phyloP scores from a whole-genome alignment of 2,888 invertebrate species.

The Agrilus cyanescens region DNA sequence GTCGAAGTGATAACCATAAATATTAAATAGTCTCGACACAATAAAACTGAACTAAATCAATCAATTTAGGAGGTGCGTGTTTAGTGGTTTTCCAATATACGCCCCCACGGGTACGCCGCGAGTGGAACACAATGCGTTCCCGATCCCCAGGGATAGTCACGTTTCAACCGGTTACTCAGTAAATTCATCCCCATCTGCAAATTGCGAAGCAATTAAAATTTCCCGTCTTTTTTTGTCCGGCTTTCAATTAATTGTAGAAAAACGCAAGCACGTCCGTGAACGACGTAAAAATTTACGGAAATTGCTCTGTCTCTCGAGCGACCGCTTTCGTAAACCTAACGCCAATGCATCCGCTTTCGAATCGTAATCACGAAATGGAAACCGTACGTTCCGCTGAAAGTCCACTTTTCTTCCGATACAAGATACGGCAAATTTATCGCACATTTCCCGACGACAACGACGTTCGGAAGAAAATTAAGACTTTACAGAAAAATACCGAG shows the following conservation, averaged over 20 bases:
- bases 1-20: slow-evolving; percentile 1
- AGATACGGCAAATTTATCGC: no score
- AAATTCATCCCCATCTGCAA: slow-evolving; percentile 32
- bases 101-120: slow-evolving; percentile 18
- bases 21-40: slow-evolving; percentile 10
- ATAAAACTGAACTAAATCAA: slow-evolving; percentile 19
- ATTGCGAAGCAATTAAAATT: slow-evolving; percentile 31
- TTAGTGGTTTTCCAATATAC: slow-evolving; percentile 23
- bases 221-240: slow-evolving; percentile 14
- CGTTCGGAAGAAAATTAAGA: no score
- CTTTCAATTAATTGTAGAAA: slow-evolving; percentile 19
- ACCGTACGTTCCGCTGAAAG: no score
- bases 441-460: no score
- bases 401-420: no score
- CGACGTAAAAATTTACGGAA: slow-evolving; percentile 8
- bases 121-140: slow-evolving; percentile 17
- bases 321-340: no score
- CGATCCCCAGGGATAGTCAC: slow-evolving; percentile 26
- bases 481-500: no score
- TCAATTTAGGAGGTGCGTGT: slow-evolving; percentile 25
- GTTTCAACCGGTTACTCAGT: slow-evolving; percentile 22
- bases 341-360: no score
- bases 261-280: slow-evolving; percentile 8
- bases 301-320: slow-evolving; percentile 1
- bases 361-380: no score